Evolutionary conservation across 2,113 vertebrate genomes (phyloP).

Genomic region (Herpailurus yagouaroundi): DNA sequence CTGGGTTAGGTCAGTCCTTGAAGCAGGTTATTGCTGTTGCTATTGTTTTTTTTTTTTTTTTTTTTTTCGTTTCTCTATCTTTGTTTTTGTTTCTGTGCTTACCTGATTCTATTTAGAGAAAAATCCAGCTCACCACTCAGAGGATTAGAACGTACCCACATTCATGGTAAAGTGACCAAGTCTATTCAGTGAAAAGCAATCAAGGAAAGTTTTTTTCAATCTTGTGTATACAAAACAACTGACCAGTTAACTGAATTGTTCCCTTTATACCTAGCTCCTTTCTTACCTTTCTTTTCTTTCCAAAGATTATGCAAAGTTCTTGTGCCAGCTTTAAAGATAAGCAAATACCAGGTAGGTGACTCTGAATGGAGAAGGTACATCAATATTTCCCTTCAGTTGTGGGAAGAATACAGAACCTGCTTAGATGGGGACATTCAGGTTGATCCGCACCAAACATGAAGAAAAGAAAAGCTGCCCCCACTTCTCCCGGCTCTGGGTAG

Average conservation of each 20-base stretch:
- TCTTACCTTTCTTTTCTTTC: conserved; percentile 3
- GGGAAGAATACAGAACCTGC: not conserved
- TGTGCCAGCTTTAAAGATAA: conserved; percentile 32
- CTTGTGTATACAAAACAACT: not conserved
- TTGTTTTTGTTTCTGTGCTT: not conserved
- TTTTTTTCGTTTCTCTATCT: not conserved
- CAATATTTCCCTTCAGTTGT: not conserved
- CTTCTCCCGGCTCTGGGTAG: fast-evolving
- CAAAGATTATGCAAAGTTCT: not conserved
- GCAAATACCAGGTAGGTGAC: not conserved
- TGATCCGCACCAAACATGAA: not conserved
- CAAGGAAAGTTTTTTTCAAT: not conserved
- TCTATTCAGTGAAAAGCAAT: not conserved
- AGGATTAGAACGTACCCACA: not conserved
- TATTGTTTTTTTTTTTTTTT: not conserved
- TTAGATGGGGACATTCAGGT: not conserved
- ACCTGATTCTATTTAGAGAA: conserved; percentile 6
- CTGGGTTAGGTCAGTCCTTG: not conserved
- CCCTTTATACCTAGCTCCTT: not conserved
- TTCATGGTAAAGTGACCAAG: not conserved
- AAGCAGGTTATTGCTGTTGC: not conserved
- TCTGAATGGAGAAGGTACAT: not conserved
- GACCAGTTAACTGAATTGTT: not conserved
- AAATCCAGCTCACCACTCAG: not conserved
- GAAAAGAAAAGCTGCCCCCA: not conserved